A percentile compares a stretch with the other conserved stretches of the same genome.
phyloP scores from a whole-genome alignment of 2,797 vertebrate species.

The Nannoperca obscura region DNA sequence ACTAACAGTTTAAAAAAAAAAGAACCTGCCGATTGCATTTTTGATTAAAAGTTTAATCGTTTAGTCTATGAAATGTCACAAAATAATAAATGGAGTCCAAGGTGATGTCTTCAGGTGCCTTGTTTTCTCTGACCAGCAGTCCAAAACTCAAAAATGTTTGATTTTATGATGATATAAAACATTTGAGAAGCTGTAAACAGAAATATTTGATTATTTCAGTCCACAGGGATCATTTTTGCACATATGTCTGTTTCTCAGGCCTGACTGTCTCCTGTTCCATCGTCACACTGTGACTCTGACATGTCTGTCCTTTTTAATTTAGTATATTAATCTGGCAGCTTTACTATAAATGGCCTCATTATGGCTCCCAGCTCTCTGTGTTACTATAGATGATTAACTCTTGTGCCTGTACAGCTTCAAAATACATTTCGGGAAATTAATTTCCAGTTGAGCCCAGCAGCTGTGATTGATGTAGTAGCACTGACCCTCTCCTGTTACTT shows the following conservation, averaged over 20 bases:
- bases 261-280: conserved; percentile 49
- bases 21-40: background rate
- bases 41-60: background rate
- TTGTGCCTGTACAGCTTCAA: conserved; percentile 14
- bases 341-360: conserved; percentile 56
- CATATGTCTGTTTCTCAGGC: conserved; percentile 48
- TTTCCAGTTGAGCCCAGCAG: conserved; percentile 33
- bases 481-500: conserved; percentile 22
- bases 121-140: background rate
- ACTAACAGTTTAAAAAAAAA: no score
- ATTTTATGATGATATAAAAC: background rate
- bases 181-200: background rate
- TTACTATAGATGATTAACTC: conserved; percentile 53
- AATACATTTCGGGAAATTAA: conserved; percentile 60
- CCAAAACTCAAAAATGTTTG: background rate
- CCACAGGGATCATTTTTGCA: background rate
- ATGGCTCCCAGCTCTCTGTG: conserved; percentile 33
- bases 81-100: background rate
- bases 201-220: no score
- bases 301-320: conserved; percentile 67
- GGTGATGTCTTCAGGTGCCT: background rate
- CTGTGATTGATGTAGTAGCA: conserved; percentile 36
- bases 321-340: conserved; percentile 66
- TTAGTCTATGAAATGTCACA: background rate
- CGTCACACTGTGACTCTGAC: conserved; percentile 54